Evolutionary conservation across 2,797 vertebrate genomes (phyloP).

Genomic region (Acanthopagrus latus): DNA sequence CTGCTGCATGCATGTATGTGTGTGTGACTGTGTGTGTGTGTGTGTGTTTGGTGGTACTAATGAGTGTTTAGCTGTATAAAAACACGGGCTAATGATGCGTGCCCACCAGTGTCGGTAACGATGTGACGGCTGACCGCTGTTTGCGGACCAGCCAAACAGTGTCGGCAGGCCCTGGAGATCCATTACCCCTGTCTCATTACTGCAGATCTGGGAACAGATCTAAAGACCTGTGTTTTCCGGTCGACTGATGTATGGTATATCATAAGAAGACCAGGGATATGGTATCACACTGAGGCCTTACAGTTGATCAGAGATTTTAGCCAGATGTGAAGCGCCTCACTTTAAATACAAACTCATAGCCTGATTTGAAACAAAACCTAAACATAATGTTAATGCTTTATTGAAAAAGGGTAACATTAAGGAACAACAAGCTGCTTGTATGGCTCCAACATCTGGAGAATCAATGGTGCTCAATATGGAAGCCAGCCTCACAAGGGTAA

Average conservation of each 20-base stretch:
- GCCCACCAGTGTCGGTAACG: conserved; percentile 46
- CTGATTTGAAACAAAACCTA: background rate
- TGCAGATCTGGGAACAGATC: conserved; percentile 57
- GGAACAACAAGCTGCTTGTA: background rate
- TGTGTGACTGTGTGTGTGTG: conserved; percentile 8
- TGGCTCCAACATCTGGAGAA: background rate
- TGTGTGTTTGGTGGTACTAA: conserved; percentile 62
- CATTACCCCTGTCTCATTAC: conserved; percentile 68
- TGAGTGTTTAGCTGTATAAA: conserved; percentile 69
- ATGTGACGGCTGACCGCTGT: conserved; percentile 49
- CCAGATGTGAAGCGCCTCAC: too few species aligned
- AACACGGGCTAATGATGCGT: conserved; percentile 73
- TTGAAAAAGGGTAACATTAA: background rate
- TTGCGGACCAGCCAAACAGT: conserved; percentile 52
- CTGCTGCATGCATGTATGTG: background rate
- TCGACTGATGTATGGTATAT: conserved; percentile 31
- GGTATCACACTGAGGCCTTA: background rate
- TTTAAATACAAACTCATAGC: background rate
- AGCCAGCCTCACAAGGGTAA: background rate
- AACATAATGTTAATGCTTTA: background rate
- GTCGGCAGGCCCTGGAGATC: conserved; percentile 52
- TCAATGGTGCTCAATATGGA: background rate
- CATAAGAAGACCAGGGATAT: conserved; percentile 3
- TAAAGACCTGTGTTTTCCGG: conserved; percentile 30
- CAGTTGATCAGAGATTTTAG: too few species aligned